phyloP scores from a whole-genome alignment of 2,888 invertebrate genomes.

The Drosophila engyochracea region DNA sequence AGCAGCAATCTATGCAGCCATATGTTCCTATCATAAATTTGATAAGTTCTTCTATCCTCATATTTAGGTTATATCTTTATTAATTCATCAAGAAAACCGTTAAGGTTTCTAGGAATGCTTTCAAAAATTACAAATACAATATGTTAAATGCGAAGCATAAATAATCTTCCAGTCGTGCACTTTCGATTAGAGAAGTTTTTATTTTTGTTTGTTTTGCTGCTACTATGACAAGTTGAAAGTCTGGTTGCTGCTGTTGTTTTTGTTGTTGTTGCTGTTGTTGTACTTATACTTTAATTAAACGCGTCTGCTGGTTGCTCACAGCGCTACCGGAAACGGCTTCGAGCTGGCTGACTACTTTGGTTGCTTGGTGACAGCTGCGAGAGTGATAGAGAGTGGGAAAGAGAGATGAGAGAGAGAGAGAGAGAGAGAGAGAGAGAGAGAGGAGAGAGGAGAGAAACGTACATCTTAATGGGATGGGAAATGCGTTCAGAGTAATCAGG shows the following conservation, averaged over 20 bases:
- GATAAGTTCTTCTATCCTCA: background rate
- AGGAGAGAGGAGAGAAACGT: background rate
- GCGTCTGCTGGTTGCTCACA: constrained; percentile 29
- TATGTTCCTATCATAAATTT: background rate
- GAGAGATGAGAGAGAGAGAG: background rate
- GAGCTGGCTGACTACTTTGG: constrained; percentile 49
- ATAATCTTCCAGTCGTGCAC: background rate
- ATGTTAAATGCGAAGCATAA: background rate
- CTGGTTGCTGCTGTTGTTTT: constrained; percentile 22
- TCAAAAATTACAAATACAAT: background rate
- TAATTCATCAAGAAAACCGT: background rate
- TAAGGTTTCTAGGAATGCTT: background rate
- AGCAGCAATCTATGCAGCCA: background rate
- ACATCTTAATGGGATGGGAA: constrained; percentile 19
- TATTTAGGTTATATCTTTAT: background rate
- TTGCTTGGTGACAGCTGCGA: constrained; percentile 37
- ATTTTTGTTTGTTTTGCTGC: constrained; percentile 15
- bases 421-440: background rate
- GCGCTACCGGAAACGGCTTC: constrained; percentile 50
- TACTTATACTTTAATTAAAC: constrained; percentile 53
- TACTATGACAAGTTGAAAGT: constrained; percentile 28
- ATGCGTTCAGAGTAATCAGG: constrained; percentile 48
- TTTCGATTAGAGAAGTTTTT: constrained; percentile 2
- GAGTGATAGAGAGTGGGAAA: background rate
- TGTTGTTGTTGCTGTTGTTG: constrained; percentile 24